Percentiles rank a stretch among this genome's conserved stretches.
These are phyloP conservation scores for Dendropsophus ebraccatus DNA, from an alignment of 2,113 vertebrate genomes.

Conservation along the genomic window DNA sequence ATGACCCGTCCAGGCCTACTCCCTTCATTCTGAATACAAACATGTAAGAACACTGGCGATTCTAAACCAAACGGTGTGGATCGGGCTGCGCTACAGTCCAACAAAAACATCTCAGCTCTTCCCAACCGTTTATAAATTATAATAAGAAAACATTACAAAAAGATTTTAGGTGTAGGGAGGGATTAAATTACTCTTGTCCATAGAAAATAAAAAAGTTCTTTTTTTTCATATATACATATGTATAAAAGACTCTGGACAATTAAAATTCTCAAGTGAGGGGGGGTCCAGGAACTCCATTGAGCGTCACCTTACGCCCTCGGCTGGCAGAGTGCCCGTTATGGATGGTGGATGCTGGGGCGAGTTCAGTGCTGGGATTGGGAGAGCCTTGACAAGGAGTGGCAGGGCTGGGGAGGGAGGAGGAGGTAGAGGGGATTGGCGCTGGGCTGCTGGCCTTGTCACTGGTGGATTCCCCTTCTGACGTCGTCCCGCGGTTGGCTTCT, in stretches of 20 bases:
- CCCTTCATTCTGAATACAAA: slow-evolving; percentile 24
- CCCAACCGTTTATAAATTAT: slow-evolving; percentile 49
- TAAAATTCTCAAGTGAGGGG: slow-evolving; percentile 77
- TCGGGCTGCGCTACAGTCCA: background rate
- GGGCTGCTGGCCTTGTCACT: slow-evolving; percentile 91
- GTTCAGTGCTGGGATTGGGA: slow-evolving; percentile 66
- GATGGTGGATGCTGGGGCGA: slow-evolving; percentile 72
- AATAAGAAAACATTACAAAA: slow-evolving; percentile 36
- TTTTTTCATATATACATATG: slow-evolving; percentile 74
- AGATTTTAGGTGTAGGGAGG: background rate
- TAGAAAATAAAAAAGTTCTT: slow-evolving; percentile 79
- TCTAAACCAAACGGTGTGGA: background rate
- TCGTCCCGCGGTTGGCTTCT: slow-evolving; percentile 83
- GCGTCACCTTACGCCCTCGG: slow-evolving; percentile 82
- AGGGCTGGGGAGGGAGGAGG: slow-evolving; percentile 79
- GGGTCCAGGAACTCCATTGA: slow-evolving; percentile 76
- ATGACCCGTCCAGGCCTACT: background rate
- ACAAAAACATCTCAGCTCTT: background rate
- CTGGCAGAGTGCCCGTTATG: slow-evolving; percentile 70
- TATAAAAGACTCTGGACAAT: slow-evolving; percentile 63
- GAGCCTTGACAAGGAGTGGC: slow-evolving; percentile 73
- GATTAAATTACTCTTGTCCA: slow-evolving; percentile 76
- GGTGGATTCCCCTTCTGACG: slow-evolving; percentile 88
- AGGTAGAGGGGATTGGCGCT: slow-evolving; percentile 73
- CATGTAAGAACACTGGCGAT: background rate